Conservation (phyloP, 2,797 vertebrate species). For the Aphelocoma californica region DNA sequence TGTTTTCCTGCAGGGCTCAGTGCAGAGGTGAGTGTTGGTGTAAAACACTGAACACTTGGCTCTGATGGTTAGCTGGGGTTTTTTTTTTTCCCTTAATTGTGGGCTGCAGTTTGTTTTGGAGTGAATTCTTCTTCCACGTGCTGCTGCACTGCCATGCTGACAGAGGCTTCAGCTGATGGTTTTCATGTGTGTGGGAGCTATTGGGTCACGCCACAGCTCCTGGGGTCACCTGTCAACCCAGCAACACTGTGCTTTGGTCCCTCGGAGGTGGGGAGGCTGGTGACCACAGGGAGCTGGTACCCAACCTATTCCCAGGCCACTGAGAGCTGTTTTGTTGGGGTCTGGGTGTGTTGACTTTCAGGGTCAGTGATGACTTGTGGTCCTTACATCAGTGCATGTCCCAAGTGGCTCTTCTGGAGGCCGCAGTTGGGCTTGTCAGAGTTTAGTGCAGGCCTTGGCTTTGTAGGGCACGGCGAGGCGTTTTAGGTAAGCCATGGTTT, state of each 20-base stretch:
- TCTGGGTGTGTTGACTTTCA: not conserved
- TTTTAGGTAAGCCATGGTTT: slow-evolving; percentile 26
- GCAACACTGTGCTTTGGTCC: accelerated
- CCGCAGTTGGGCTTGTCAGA: not conserved
- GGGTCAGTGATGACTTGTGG: accelerated
- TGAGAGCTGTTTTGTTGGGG: accelerated
- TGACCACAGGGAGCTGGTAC: not conserved
- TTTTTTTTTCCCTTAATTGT: not conserved
- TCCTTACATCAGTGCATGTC: not conserved
- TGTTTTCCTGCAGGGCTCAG: not conserved
- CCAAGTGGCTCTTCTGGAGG: not conserved
- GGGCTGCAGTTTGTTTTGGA: not conserved
- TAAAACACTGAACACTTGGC: not conserved
- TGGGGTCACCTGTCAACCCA: not conserved
- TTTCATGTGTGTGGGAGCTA: not conserved
- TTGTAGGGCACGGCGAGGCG: not conserved
- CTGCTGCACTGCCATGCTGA: accelerated
- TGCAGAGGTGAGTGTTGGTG: not conserved
- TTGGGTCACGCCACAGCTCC: accelerated
- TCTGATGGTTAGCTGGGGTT: not conserved
- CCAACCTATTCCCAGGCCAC: not conserved
- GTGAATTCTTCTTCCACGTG: not conserved
- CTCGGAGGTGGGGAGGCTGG: not conserved
- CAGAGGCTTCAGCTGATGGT: not conserved
- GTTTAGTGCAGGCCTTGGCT: not conserved